phyloP scores from a whole-genome alignment of 2,888 invertebrate species.

The Harpagoxenus sublaevis region DNA sequence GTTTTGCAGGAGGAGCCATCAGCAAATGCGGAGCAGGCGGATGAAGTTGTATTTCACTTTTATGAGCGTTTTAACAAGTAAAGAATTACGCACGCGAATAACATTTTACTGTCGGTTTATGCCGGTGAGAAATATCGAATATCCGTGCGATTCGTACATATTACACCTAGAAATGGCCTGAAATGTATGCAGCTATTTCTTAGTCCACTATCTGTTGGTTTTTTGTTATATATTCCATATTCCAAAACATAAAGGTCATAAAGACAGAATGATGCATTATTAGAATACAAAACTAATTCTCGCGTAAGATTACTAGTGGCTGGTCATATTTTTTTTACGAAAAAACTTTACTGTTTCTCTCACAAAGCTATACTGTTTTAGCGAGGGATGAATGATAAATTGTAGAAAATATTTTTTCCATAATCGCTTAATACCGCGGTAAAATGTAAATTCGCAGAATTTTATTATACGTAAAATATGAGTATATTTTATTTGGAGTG shows the following conservation, averaged over 20 bases:
- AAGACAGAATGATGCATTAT: not conserved
- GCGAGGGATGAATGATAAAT: not conserved
- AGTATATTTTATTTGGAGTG: constrained; percentile 1
- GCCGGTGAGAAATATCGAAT: constrained; percentile 7
- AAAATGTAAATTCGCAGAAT: constrained; percentile 2
- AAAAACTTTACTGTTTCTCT: not conserved
- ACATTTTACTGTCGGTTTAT: constrained; percentile 29
- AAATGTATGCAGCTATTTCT: not conserved
- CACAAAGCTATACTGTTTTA: not conserved
- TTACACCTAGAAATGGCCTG: not conserved
- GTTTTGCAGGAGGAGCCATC: not conserved
- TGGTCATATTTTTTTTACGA: not conserved
- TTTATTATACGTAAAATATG: not conserved
- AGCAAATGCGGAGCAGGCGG: not conserved
- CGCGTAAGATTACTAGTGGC: not conserved
- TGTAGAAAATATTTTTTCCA: not conserved
- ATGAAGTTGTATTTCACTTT: constrained; percentile 35
- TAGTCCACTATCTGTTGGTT: not conserved
- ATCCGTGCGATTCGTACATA: not conserved
- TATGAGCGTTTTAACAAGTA: constrained; percentile 37
- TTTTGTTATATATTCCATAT: not conserved
- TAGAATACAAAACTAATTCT: not conserved
- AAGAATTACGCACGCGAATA: constrained; percentile 24
- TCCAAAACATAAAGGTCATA: not conserved
- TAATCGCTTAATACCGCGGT: not conserved